Evolutionary conservation across 2,797 vertebrate genomes (phyloP), one percentile per base, ranked within the genome.

Genomic region (Alectoris magna): DNA sequence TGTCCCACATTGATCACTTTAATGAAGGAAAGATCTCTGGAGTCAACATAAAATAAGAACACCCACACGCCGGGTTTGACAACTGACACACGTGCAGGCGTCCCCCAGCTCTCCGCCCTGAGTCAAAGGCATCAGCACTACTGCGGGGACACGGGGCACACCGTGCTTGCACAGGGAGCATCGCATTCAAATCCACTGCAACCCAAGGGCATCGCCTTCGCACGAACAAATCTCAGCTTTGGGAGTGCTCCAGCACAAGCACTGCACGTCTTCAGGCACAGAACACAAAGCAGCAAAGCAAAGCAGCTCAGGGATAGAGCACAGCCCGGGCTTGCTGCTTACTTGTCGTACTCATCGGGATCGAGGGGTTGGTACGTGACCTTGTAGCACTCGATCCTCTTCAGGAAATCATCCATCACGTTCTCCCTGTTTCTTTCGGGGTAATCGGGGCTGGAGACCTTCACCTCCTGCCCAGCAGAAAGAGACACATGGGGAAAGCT

Each of bases 1-100:
- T 99, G 98, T 27, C 99, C 99, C 95, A 99, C 99, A 2, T 99
- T 99, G 88, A 99, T 99, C 96, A 99, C 99, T 96, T 99, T 99
- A 94, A 99, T 99, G 87, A 99, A 99, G 86, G 99, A 99, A 38
- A 98, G 97, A 88, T 99, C 98, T 98, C 99, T 99, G 96, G 60
- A 92, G 94, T 75, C 48, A 80, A 95, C 83, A 92, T 38, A 93
- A 93, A 63, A 93, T 38, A 78, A 95, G 51, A 85, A 94, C 16
- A 84, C 16, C 75, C 84, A 84, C 60, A 29, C 2, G 76, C 80
- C 34, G 38, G 76, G 84, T 83, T 93, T 80, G 14, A 72, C 53
- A 84, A 90, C 68, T 0, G n/a, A 60, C 87, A 85, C 69, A 77
- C 0, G 11, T 62, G 79, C 0, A 38, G 85, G 88, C 55, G 88